phyloP scores from a whole-genome alignment of 2,797 vertebrate genomes.

The Eospalax fontanierii region DNA sequence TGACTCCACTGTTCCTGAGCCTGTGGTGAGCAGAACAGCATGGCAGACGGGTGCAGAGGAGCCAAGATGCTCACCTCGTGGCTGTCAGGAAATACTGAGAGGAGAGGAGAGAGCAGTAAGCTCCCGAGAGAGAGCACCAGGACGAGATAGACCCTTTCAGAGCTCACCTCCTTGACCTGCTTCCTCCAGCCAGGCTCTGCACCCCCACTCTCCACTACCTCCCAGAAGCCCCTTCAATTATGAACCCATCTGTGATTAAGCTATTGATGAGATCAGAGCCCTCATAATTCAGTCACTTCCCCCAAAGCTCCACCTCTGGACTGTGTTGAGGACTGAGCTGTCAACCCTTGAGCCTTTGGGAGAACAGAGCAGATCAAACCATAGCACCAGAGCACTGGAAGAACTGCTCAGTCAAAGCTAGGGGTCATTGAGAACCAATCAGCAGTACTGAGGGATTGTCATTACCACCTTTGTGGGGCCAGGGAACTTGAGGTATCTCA shows the following conservation, averaged over 20 bases:
- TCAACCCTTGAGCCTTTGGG: not conserved
- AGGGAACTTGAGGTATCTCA: not conserved
- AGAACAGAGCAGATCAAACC: not conserved
- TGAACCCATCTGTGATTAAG: not conserved
- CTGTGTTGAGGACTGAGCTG: not conserved
- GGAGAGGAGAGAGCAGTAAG: not conserved
- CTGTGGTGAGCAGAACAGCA: not conserved
- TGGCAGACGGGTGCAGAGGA: too few relatives aligned
- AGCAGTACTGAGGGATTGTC: not conserved
- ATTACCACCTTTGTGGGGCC: not conserved
- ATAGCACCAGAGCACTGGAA: not conserved
- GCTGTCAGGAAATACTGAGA: not conserved
- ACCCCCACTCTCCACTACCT: not conserved
- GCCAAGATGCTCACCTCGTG: not conserved
- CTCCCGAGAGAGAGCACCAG: not conserved
- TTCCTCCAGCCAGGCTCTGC: not conserved
- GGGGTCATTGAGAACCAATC: not conserved
- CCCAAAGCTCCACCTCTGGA: not conserved
- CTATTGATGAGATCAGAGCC: not conserved
- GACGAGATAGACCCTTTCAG: not conserved
- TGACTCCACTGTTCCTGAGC: not conserved
- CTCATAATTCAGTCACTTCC: not conserved
- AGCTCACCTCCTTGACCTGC: not conserved
- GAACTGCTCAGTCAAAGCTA: not conserved
- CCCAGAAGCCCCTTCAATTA: not conserved